Evolutionary conservation across 2,113 vertebrate species (phyloP), one percentile per base, ranked within the genome.

Genomic region (Xenus cinereus): DNA sequence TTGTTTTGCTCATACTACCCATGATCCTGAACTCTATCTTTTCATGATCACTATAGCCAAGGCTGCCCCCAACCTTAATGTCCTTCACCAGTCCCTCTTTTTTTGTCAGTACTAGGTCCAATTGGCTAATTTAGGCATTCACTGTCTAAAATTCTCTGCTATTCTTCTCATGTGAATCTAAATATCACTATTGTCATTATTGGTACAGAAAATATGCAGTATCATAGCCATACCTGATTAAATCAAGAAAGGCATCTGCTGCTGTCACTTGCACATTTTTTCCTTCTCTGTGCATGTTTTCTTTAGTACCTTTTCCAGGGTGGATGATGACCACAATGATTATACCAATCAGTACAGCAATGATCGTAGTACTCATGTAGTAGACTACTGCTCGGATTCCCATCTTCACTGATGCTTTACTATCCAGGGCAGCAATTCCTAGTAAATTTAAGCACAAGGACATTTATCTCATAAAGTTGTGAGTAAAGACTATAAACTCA

Each of bases 361-460:
- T 99, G 97, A 99, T 89, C 4, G 99, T 99, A 46, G 99, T 99
- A 75, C 98, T 99, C 98, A 99, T 99, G 97, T 99, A 99, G 98
- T 99, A 99, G 88, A 99, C 84, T 73, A 99, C 99, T 7, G 99
- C 99, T 95, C 99, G 98, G 89, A 99, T 77, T 30, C 99, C 99
- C 99, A 99, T 99, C 98, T 98, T 99, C 33, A 99, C 99, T 67
- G 99, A 99, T 2, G 99, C 99, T 92, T 99, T 99, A 92, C 99
- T 99, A 97, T 99, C 99, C 97, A 99, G 97, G 60, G 99, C 98
- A 20, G 99, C 98, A 98, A 99, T 99, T 89, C 99, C 99, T 99
- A 92, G 92, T 56, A 95, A 97, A 98, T 94, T 94, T 60, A 98
- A 98, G 94, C 96, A 98, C 63, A 98, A 88, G 9, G 24, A 93